phyloP scores from a whole-genome alignment of 2,113 vertebrate genomes.

The Mormyrus lacerda region DNA sequence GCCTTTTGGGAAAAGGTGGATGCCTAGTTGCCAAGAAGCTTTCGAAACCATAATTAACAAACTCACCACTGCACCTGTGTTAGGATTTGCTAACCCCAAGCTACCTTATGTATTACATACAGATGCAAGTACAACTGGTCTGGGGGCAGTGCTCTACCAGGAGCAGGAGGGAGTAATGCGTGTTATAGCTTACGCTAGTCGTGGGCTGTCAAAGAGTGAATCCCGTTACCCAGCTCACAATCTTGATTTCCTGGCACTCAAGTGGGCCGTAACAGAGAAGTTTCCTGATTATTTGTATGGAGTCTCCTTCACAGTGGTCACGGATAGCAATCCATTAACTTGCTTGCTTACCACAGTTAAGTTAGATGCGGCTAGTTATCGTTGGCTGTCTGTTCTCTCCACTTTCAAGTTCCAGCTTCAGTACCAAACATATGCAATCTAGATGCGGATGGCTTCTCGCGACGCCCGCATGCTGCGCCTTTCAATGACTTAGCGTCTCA shows the following conservation, averaged over 20 bases:
- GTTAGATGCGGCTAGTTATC: background rate
- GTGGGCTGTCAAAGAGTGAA: conserved; percentile 6
- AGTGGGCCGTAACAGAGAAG: background rate
- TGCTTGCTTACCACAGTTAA: background rate
- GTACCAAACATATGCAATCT: too few relatives aligned
- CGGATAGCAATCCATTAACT: background rate
- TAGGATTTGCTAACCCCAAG: conserved; percentile 16
- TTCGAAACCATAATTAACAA: conserved; percentile 17
- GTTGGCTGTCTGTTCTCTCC: background rate
- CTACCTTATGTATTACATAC: background rate
- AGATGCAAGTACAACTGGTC: background rate
- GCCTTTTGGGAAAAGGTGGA: background rate
- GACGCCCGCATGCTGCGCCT: too few relatives aligned
- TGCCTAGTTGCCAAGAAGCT: background rate
- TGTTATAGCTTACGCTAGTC: conserved; percentile 6
- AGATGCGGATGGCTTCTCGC: too few relatives aligned
- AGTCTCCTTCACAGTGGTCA: background rate
- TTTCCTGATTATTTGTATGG: background rate
- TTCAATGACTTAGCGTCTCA: too few relatives aligned
- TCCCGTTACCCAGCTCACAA: background rate
- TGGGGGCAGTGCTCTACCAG: conserved; percentile 3
- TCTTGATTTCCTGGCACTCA: background rate
- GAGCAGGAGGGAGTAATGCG: conserved; percentile 7
- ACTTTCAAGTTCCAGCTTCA: background rate
- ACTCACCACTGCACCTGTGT: conserved; percentile 10